phyloP scores from a whole-genome alignment of 2,113 vertebrate species.

The Xenopus laevis region DNA sequence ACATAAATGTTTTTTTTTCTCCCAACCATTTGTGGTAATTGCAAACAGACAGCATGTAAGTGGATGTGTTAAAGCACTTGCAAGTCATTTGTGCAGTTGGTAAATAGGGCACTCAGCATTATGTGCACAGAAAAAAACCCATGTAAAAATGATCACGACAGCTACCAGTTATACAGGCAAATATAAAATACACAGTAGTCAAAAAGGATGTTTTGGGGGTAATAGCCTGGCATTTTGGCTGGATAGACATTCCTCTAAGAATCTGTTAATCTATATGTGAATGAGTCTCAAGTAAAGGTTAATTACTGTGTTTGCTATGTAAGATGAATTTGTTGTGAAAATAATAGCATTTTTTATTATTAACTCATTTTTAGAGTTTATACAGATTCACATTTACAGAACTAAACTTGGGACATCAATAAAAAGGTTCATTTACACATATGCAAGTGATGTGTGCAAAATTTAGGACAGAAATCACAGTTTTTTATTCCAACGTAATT shows the following conservation, averaged over 20 bases:
- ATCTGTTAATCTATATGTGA: constrained; percentile 18
- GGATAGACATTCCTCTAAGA: constrained; percentile 20
- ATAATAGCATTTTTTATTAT: too few relatives aligned
- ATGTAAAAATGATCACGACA: constrained; percentile 6
- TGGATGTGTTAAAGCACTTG: constrained; percentile 38
- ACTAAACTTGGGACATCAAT: too few relatives aligned
- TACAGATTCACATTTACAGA: too few relatives aligned
- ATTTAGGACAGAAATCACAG: too few relatives aligned
- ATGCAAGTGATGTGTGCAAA: too few relatives aligned
- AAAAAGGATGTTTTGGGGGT: constrained; percentile 36
- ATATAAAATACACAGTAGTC: constrained; percentile 26
- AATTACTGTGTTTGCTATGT: background rate
- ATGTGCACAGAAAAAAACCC: constrained; percentile 16
- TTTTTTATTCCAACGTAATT: too few relatives aligned
- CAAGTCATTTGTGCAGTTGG: constrained; percentile 46
- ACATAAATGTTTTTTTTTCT: constrained; percentile 31
- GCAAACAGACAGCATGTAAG: constrained; percentile 41
- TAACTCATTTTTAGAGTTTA: too few relatives aligned
- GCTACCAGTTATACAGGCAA: constrained; percentile 25
- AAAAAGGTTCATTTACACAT: too few relatives aligned
- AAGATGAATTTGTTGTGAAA: too few relatives aligned
- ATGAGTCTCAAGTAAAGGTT: constrained; percentile 28
- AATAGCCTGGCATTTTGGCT: constrained; percentile 41
- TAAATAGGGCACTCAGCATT: constrained; percentile 43
- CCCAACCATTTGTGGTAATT: constrained; percentile 39